These are phyloP conservation scores for Gallinago media DNA, from an alignment of 2,113 vertebrate genomes.

Conservation along the genomic window DNA sequence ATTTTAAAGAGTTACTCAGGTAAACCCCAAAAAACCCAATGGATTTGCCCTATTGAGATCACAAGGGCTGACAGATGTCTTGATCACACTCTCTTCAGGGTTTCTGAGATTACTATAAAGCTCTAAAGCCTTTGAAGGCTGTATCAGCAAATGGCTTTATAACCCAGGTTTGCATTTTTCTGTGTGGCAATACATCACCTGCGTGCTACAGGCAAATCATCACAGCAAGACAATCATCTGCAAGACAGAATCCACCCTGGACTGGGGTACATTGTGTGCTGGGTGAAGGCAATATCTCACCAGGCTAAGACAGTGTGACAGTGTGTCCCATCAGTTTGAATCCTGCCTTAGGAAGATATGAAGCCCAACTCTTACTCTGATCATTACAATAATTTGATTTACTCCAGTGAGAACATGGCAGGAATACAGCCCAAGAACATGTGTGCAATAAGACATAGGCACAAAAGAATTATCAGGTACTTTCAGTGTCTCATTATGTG, in stretches of 20 bases:
- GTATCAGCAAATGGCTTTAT: background rate
- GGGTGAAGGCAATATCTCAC: background rate
- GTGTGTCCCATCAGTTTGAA: background rate
- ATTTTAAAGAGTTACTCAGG: background rate
- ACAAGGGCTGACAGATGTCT: background rate
- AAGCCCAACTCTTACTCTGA: background rate
- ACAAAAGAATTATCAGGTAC: background rate
- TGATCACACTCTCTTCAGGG: background rate
- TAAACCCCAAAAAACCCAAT: background rate
- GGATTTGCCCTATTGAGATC: background rate
- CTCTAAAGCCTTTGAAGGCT: background rate
- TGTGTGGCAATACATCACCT: background rate
- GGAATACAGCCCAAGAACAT: background rate
- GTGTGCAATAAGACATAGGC: background rate
- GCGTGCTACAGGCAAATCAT: background rate
- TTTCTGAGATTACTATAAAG: background rate
- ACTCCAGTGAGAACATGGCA: background rate
- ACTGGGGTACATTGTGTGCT: background rate
- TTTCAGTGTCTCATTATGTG: background rate
- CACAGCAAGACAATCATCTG: background rate
- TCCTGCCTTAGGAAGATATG: background rate
- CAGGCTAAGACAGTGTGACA: background rate
- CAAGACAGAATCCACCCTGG: background rate
- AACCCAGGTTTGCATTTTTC: background rate
- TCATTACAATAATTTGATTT: background rate